These are phyloP conservation scores for Actenoides hombroni DNA, from an alignment of 2,113 vertebrate genomes.

Conservation along the genomic window DNA sequence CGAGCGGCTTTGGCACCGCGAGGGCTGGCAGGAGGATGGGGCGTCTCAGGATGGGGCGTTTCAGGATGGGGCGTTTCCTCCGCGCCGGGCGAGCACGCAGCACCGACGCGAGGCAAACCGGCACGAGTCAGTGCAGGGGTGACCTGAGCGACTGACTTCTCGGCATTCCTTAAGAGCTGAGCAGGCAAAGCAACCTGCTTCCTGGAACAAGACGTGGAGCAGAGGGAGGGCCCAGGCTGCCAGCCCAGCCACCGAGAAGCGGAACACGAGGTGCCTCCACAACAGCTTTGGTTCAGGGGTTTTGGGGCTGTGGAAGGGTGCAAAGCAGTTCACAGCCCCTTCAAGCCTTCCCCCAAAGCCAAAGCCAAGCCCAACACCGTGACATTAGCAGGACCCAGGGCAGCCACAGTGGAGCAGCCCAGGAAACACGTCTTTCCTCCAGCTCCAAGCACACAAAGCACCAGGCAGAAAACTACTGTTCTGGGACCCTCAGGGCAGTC, in stretches of 20 bases:
- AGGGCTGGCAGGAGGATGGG: not conserved
- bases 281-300: not conserved
- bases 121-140: not conserved
- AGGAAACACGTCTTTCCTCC: not conserved
- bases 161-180: not conserved
- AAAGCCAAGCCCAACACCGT: not conserved
- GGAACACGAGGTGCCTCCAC: accelerated
- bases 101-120: accelerated
- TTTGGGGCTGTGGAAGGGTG: not conserved
- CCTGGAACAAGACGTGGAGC: accelerated
- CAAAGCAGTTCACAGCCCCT: not conserved
- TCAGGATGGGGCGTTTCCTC: not conserved
- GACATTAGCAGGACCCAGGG: not conserved
- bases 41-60: not conserved
- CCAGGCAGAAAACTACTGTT: not conserved
- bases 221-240: not conserved
- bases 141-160: not conserved
- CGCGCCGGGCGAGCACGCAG: accelerated
- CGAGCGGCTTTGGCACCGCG: not conserved
- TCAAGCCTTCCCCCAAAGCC: not conserved
- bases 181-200: not conserved
- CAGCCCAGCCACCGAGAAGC: not conserved
- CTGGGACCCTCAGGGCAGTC: not conserved
- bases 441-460: not conserved
- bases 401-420: not conserved